phyloP scores from a whole-genome alignment of 2,797 vertebrate species.

The Eulemur coronatus region DNA sequence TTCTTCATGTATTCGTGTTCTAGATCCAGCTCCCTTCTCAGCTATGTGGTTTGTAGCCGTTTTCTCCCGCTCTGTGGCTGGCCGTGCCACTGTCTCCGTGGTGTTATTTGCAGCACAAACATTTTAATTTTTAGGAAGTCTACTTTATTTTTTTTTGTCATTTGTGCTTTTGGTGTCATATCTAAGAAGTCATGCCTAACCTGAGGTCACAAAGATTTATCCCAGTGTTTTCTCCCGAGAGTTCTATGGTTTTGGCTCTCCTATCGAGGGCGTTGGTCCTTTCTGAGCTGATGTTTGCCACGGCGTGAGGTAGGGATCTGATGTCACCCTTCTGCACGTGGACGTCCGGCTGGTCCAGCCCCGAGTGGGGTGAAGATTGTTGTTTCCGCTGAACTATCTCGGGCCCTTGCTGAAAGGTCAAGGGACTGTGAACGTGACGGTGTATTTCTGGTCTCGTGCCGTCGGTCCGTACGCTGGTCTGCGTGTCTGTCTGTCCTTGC shows the following conservation, averaged over 20 bases:
- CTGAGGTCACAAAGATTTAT: neutral
- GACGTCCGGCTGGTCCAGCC: too few relatives aligned
- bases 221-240: neutral
- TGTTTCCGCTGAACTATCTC: neutral
- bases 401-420: neutral
- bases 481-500: neutral
- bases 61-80: neutral
- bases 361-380: neutral
- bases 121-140: neutral
- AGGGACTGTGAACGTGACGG: neutral
- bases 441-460: neutral
- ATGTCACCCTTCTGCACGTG: rapidly evolving
- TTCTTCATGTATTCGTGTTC: neutral
- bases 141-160: neutral
- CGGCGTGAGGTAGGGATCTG: neutral
- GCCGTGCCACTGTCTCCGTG: neutral
- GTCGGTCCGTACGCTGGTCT: neutral
- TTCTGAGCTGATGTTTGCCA: neutral
- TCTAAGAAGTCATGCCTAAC: neutral
- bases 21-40: neutral
- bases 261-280: too few relatives aligned
- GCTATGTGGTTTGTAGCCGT: neutral
- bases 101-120: neutral
- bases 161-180: neutral
- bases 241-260: neutral